Evolutionary conservation across 2,888 invertebrate species (phyloP).

Genomic region (Lomographa bimaculata): DNA sequence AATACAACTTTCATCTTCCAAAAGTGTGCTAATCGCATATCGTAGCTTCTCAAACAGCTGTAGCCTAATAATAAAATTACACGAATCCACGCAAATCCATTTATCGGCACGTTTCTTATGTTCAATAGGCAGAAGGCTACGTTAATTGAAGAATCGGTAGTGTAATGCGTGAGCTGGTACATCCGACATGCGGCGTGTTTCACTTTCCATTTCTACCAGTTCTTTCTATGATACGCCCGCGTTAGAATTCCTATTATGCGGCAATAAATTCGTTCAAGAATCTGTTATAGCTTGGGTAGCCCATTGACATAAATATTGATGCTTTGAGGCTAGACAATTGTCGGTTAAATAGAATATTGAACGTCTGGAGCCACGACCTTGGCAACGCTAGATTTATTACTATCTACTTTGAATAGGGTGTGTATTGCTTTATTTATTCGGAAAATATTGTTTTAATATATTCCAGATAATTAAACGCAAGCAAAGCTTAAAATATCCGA

Average conservation of each 20-base stretch:
- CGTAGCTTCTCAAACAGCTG: neutral
- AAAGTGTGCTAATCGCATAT: conserved; percentile 4
- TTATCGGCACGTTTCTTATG: conserved; percentile 16
- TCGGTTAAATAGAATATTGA: conserved; percentile 6
- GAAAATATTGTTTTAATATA: too few relatives aligned
- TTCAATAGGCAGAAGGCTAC: conserved; percentile 13
- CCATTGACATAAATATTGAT: conserved; percentile 18
- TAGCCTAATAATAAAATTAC: neutral
- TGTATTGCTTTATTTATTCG: too few relatives aligned
- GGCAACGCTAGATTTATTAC: too few relatives aligned
- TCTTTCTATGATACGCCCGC: conserved; percentile 26
- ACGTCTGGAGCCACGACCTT: conserved; percentile 4
- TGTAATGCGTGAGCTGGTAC: conserved; percentile 23
- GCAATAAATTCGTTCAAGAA: conserved; percentile 15
- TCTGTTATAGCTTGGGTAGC: conserved; percentile 17
- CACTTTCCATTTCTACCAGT: conserved; percentile 59
- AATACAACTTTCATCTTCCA: conserved; percentile 2
- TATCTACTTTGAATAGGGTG: too few relatives aligned
- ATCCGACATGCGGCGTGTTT: conserved; percentile 37
- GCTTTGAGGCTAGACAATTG: conserved; percentile 8
- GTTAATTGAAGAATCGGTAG: conserved; percentile 35
- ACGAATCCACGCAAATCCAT: conserved; percentile 4
- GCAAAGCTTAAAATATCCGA: too few relatives aligned
- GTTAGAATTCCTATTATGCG: conserved; percentile 33
- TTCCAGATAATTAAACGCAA: too few relatives aligned